Base-by-base conservation (phyloP, 2,888 invertebrate genomes). In the Chaitophorus viminalis region DNA sequence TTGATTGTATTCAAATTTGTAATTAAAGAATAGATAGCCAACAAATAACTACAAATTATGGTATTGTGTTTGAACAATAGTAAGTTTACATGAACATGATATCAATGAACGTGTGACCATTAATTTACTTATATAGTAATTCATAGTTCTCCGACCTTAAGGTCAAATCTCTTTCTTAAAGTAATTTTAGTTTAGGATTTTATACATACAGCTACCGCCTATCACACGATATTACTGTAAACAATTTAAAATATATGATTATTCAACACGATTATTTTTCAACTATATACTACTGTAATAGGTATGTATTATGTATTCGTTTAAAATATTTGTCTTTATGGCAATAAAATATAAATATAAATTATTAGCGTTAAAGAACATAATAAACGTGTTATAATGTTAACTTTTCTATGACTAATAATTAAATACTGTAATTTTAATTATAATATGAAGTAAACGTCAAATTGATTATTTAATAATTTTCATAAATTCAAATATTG, bases 1-100 rank as follows among this genome's bases (percentile, higher is more conserved):
- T 85, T 46, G 65, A 85, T 77, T 85, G 84, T 85, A 85, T 85
- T 85, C 68, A 77, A 85, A 77, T 85, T 70, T 85, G 18, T 85
- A 85, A 85, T 77, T 85, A 85, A 85, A 85, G 76, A 77, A 85
- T 68, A 52, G 14, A 46, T 11, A 9, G 11, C 29, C 46, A 36
- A 76, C n/a, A 77, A 74, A 86, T 78, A 86, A 78, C 29, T 86
- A 54, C 52, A 86, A 86, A 60, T 77, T 68, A 85, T 68, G 52
- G 78, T 72, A 79, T 78, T 86, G 78, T 78, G 52, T 86, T 78
- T 29, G 70, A 78, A 86, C 78, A 86, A 86, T 86, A 77, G 77
- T 77, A 70, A 54, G 68, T 70, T n/a, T 21, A 46, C 46, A 46
- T 14, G 72, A 72, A 36, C 39, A 79, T 14, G 1, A 86, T 78